Base-by-base conservation (phyloP, 2,888 invertebrate genomes). In the Mactromeris polynyma region DNA sequence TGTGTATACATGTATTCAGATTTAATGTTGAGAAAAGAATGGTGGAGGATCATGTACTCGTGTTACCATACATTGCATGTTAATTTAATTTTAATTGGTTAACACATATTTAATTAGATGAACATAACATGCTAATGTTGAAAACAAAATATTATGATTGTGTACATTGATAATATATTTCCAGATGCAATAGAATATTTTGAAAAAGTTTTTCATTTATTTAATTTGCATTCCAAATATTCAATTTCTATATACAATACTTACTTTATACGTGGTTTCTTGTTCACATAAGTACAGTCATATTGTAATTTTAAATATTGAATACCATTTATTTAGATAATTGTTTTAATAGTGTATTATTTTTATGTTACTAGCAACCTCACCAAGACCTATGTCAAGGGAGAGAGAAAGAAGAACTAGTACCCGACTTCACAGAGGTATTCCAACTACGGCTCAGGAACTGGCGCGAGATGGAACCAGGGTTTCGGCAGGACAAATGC, bases 351-450 rank as follows among this genome's bases (percentile, higher is more conserved):
- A 36, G 38, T 82, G n/a, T 81, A 26, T 7, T 82, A 73, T 73
- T 73, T 17, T 73, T 73, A 19, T 73, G 33, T 36, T 93, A 93
- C 11, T 93, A 96, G 96, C 95, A 58, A 94, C 95, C 33, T 96
- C 96, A 36, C 96, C 96, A 19, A 89, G 96, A 33, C 96, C 96
- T 17, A 94, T 96, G 83, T 96, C 96, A 0, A 89, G 96, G 88
- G 96, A 96, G 81, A 92, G 96, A 51, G 96, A 96, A 89, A 86
- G 96, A 54, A 92, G 96, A 46, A 96, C 95, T 33, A 96, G 96
- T 92, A 96, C 95, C 36, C 93, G 96, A 26, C 93, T 96, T 19
- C 96, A 96, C 89, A 93, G 96, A 33, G 96, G 96, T 42, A 95
- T 96, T 54, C 96, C 96, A 17, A 94, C 95, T 19, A 95, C 95